Evolutionary conservation across 1,140 invertebrate species (phyloP).

Genomic region (Temnothorax curvispinosus): DNA sequence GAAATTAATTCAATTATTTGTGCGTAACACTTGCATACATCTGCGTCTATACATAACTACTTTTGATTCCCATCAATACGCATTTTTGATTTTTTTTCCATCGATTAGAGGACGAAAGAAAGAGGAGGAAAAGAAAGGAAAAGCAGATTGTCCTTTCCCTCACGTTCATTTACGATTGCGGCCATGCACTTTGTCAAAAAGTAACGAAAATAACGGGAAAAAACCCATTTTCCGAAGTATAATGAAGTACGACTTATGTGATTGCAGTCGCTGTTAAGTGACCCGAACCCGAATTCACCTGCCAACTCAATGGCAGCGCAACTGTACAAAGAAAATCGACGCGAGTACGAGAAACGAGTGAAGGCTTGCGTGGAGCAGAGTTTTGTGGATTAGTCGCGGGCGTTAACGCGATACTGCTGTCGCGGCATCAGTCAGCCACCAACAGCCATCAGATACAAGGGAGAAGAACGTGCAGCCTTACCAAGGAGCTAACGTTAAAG

Average conservation of each 20-base stretch:
- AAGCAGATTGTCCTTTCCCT: conserved; percentile 6
- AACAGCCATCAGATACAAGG: conserved; percentile 79
- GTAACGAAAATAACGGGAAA: background rate
- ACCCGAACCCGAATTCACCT: conserved; percentile 98
- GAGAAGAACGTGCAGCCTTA: conserved; percentile 83
- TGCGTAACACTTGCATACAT: conserved; percentile 49
- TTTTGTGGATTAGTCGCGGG: conserved; percentile 94
- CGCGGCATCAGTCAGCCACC: conserved; percentile 78
- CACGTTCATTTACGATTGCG: conserved; percentile 49
- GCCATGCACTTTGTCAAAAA: conserved; percentile 53
- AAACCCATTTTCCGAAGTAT: conserved; percentile 47
- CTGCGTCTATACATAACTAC: conserved; percentile 45
- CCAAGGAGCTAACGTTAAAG: conserved; percentile 82
- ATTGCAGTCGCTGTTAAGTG: conserved; percentile 96
- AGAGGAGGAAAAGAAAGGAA: background rate
- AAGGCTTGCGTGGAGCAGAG: conserved; percentile 98
- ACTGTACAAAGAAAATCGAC: conserved; percentile 97
- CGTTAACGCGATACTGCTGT: conserved; percentile 75
- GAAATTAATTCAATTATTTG: conserved; percentile 42
- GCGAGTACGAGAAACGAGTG: conserved; percentile 98
- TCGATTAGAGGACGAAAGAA: background rate
- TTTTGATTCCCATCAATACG: conserved; percentile 42
- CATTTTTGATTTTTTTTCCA: conserved; percentile 3
- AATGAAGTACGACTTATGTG: conserved; percentile 83
- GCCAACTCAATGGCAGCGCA: conserved; percentile 98